Evolutionary conservation across 2,113 vertebrate genomes (phyloP).

Genomic region (Hippoglossus stenolepis): DNA sequence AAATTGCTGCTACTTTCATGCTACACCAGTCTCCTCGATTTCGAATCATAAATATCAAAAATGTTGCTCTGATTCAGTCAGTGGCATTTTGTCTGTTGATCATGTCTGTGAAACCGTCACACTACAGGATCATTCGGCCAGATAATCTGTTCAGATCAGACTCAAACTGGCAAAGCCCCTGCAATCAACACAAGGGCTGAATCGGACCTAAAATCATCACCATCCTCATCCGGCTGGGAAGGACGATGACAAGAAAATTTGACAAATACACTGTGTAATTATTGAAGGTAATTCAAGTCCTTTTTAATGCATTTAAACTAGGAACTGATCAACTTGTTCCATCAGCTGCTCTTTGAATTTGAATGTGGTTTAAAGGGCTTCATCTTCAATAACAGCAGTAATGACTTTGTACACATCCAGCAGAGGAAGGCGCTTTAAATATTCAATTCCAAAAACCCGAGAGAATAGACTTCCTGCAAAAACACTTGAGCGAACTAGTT

Average conservation of each 20-base stretch:
- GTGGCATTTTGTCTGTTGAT: no score
- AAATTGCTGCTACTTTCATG: no score
- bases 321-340: slow-evolving; percentile 25
- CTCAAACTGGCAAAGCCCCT: no score
- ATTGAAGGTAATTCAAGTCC: background rate
- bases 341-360: slow-evolving; percentile 31
- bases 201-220: no score
- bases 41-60: no score
- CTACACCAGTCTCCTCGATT: no score
- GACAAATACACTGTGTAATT: background rate
- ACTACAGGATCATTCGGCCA: no score
- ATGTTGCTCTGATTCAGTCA: no score
- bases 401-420: slow-evolving; percentile 29
- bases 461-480: slow-evolving; percentile 41
- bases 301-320: slow-evolving; percentile 20
- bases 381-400: slow-evolving; percentile 21
- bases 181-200: no score
- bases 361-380: slow-evolving; percentile 5
- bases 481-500: slow-evolving; percentile 40
- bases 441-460: slow-evolving; percentile 10
- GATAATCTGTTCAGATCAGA: no score
- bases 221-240: no score
- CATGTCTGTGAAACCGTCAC: no score
- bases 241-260: background rate
- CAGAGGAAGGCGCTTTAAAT: slow-evolving; percentile 35